Evolutionary conservation across 2,888 invertebrate genomes (phyloP).

Genomic region (Drosophila paracracens): DNA sequence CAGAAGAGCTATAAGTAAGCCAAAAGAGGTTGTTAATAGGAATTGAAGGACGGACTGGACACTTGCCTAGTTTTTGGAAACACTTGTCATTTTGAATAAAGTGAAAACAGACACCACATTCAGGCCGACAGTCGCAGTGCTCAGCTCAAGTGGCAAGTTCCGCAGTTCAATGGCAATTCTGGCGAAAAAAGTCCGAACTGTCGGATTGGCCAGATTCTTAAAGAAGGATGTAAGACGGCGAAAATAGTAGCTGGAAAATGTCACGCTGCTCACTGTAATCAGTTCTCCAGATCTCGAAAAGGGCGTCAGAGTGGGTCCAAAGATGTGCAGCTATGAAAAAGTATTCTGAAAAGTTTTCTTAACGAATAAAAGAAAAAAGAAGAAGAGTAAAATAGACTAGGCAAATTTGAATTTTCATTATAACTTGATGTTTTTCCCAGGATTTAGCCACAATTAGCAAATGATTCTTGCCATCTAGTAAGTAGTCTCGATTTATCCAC

Average conservation of each 20-base stretch:
- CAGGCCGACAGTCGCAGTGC: constrained; percentile 8
- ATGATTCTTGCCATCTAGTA: neutral
- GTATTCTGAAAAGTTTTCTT: neutral
- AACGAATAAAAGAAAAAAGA: neutral
- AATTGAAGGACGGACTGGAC: constrained; percentile 6
- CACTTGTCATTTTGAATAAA: constrained; percentile 48
- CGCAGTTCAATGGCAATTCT: constrained; percentile 70
- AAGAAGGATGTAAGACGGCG: constrained; percentile 65
- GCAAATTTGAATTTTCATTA: neutral
- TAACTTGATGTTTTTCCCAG: neutral
- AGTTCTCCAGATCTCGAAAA: constrained; percentile 4
- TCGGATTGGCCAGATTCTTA: constrained; percentile 83
- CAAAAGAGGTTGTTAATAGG: neutral
- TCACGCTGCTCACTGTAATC: constrained; percentile 23
- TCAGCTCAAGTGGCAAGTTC: constrained; percentile 76
- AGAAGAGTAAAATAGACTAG: neutral
- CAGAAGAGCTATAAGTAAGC: neutral
- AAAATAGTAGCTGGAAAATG: constrained; percentile 24
- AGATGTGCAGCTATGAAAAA: neutral
- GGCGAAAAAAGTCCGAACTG: constrained; percentile 79
- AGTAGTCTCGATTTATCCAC: constrained; percentile 48
- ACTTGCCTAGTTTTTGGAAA: constrained; percentile 17
- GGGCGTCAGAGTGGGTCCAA: neutral
- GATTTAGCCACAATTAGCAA: neutral
- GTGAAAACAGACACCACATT: constrained; percentile 68